These are phyloP conservation scores for Myotis myotis DNA, from an alignment of 2,797 vertebrate species.

Conservation along the genomic window DNA sequence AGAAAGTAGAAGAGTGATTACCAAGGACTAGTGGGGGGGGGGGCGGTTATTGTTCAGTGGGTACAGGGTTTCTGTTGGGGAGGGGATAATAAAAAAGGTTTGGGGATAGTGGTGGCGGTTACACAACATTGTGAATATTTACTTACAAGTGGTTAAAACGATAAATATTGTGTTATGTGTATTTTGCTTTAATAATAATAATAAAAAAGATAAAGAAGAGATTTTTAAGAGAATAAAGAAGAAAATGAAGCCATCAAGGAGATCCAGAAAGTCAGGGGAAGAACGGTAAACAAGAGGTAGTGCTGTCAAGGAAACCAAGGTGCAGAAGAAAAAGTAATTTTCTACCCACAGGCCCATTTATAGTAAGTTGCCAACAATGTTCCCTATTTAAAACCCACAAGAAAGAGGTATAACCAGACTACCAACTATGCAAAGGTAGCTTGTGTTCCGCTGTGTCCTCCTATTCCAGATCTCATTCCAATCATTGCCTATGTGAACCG, in stretches of 20 bases:
- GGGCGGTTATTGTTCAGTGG: neutral
- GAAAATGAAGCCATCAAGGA: neutral
- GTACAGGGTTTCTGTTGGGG: neutral
- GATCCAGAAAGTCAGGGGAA: neutral
- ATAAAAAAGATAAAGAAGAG: neutral
- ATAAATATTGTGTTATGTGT: neutral
- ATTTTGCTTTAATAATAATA: neutral
- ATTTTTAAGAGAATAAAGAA: neutral
- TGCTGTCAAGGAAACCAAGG: constrained; percentile 24
- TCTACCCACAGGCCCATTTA: neutral
- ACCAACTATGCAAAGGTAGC: neutral
- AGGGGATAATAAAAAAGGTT: neutral
- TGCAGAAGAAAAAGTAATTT: constrained; percentile 4
- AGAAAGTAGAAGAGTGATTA: neutral
- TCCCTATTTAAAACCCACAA: constrained; percentile 13
- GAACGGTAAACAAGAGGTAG: neutral
- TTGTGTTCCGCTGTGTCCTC: neutral
- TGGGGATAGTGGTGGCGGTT: neutral
- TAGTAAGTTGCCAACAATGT: neutral
- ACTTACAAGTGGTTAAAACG: neutral
- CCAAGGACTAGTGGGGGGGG: neutral
- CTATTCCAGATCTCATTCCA: neutral
- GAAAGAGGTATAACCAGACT: neutral
- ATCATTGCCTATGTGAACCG: neutral
- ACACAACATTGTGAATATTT: neutral